Evolutionary conservation across 2,113 vertebrate genomes (phyloP).

Genomic region (Copsychus sechellarum): DNA sequence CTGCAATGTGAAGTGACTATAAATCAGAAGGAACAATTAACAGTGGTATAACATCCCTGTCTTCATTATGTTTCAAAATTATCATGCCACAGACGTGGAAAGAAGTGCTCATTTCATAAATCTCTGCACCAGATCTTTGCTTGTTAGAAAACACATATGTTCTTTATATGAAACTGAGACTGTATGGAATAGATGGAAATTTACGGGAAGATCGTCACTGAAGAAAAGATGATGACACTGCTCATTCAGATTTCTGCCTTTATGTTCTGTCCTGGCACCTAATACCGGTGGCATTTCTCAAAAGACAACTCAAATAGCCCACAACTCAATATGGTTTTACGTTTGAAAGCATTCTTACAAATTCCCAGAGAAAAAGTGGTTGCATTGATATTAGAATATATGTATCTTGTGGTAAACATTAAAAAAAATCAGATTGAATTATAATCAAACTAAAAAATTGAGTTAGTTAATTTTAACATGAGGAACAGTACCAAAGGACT

Average conservation of each 20-base stretch:
- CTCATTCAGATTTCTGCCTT: not conserved
- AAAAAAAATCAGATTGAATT: not conserved
- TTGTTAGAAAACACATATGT: not conserved
- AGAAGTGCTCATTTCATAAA: not conserved
- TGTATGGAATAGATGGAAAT: not conserved
- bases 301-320: not conserved
- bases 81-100: not conserved
- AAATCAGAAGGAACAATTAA: constrained; percentile 41
- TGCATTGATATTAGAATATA: not conserved
- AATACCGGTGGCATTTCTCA: not conserved
- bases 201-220: not conserved
- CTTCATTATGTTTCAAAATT: constrained; percentile 8
- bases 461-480: not conserved
- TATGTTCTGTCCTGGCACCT: not conserved
- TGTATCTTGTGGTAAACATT: not conserved
- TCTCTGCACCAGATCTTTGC: not conserved
- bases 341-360: not conserved
- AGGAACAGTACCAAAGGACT: not conserved
- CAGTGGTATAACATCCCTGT: not conserved
- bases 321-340: not conserved
- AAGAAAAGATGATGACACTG: not conserved
- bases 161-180: not conserved
- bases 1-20: not conserved
- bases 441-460: not conserved
- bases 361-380: not conserved